A percentile compares a stretch with the other conserved stretches of the same genome.
phyloP scores from a whole-genome alignment of 2,888 invertebrate species.

The Drosophila mettleri region DNA sequence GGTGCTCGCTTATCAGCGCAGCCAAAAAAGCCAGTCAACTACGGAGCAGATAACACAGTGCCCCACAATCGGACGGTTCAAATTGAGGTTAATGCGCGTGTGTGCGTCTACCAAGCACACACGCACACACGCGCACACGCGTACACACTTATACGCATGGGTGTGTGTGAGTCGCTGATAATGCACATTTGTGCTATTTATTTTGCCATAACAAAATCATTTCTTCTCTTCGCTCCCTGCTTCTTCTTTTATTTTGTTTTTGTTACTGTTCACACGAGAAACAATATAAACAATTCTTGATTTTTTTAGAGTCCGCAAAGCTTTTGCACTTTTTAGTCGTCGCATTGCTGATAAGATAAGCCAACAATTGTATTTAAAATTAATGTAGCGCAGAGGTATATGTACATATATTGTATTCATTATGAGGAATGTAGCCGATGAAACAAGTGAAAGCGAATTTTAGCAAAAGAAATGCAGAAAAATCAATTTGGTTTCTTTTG shows the following conservation, averaged over 20 bases:
- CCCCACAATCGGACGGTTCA: conserved; percentile 77
- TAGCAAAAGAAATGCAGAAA: conserved; percentile 30
- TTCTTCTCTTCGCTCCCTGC: too few relatives aligned
- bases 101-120: conserved; percentile 54
- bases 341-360: conserved; percentile 59
- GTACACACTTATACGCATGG: background rate
- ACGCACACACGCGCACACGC: conserved; percentile 25
- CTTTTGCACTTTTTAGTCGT: conserved; percentile 50
- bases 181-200: conserved; percentile 80
- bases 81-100: conserved; percentile 73
- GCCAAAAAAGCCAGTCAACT: conserved; percentile 62
- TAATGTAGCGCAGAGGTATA: background rate
- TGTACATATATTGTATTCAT: background rate
- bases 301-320: conserved; percentile 17
- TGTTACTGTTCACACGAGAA: conserved; percentile 22
- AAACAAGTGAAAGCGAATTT: conserved; percentile 50
- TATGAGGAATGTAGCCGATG: conserved; percentile 3
- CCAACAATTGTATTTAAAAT: conserved; percentile 14
- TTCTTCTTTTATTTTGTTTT: conserved; percentile 2
- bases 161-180: conserved; percentile 55
- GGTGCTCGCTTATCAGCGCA: conserved; percentile 39
- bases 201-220: conserved; percentile 60
- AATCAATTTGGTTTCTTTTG: background rate
- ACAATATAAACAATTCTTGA: conserved; percentile 44
- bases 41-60: conserved; percentile 73